Evolutionary conservation across 2,888 invertebrate species (phyloP).

Genomic region (Drosophila subsilvestris): DNA sequence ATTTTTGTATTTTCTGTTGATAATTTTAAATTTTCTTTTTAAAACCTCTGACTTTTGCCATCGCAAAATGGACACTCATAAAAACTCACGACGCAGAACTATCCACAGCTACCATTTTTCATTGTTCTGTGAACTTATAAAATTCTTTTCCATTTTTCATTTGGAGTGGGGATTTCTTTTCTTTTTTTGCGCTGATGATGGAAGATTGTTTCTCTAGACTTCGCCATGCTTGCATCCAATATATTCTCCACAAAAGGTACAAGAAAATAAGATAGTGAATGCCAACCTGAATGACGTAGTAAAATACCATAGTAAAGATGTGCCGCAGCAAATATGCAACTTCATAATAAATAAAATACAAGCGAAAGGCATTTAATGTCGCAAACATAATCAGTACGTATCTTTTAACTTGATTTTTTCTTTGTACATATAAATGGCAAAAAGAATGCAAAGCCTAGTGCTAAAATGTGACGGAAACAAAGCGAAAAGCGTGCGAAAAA

Average conservation of each 20-base stretch:
- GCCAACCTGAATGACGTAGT: too few species aligned
- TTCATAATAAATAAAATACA: constrained; percentile 53
- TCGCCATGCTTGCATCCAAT: too few species aligned
- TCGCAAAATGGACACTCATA: constrained; percentile 37
- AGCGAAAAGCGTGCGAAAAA: constrained; percentile 20
- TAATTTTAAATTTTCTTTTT: constrained; percentile 19
- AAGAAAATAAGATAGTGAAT: too few species aligned
- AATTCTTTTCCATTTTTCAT: constrained; percentile 52
- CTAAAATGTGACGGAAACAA: constrained; percentile 20
- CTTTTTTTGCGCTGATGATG: constrained; percentile 7
- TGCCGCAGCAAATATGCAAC: not conserved
- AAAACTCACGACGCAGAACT: constrained; percentile 30
- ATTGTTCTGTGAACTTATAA: constrained; percentile 65
- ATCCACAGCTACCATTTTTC: constrained; percentile 11
- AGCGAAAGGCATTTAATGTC: constrained; percentile 51
- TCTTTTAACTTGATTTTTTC: constrained; percentile 26
- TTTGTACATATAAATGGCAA: constrained; percentile 4
- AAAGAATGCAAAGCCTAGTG: constrained; percentile 16
- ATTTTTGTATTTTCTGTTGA: constrained; percentile 14
- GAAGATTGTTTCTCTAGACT: too few species aligned
- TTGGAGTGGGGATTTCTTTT: constrained; percentile 2
- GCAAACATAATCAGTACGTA: constrained; percentile 22
- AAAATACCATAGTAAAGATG: too few species aligned
- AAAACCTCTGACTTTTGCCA: constrained; percentile 22
- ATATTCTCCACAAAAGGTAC: too few species aligned